Base-by-base conservation (phyloP, 1,140 invertebrate species). In the Penaeus japonicus region DNA sequence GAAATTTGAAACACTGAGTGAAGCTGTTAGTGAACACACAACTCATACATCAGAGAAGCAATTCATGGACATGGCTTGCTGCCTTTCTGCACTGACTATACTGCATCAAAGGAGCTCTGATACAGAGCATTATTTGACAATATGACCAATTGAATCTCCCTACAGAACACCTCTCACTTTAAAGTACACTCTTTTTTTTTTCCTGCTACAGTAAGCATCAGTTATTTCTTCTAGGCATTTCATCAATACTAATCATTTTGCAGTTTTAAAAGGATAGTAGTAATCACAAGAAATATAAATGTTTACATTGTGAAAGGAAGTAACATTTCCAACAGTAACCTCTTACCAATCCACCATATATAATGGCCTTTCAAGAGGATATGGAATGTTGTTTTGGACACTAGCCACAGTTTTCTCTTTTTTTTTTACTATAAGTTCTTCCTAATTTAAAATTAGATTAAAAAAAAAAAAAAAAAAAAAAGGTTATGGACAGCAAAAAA, bases 321-420 rank as follows among this genome's bases (percentile, higher is more conserved):
- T 62, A 22, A 87, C 57, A 70, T 47, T 47, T 47, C 47, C 57
- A 65, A 54, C 24, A 24, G 39, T 47, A 75, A 22, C 70, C 70
- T 27, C 55, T 84, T 54, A 73, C 82, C 70, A 39, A 83, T 83
- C 81, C 59, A 73, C 78, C 55, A 75, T 73, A 62, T 22, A 32
- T 81, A 75, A 27, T 78, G 18, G 75, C 30, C 73, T 80, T 47
- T 24, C 55, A 80, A 82, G 53, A 87, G 62, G 62, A 55, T 87
- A 82, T 87, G 85, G 85, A 87, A 87, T 87, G 85, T 87, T 75
- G 82, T 30, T 82, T 47, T 85, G 30, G 39, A 53, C 81, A 53
- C 32, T 59, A 62, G 55, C 27, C 35, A 39, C 79, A 82, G 55
- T 82, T 47, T n/a, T 22, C 35, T 70, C 27, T 54, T 32, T 87